These are phyloP conservation scores for Hoplodrina blanda DNA, from an alignment of 2,888 invertebrate species.

Conservation along the genomic window DNA sequence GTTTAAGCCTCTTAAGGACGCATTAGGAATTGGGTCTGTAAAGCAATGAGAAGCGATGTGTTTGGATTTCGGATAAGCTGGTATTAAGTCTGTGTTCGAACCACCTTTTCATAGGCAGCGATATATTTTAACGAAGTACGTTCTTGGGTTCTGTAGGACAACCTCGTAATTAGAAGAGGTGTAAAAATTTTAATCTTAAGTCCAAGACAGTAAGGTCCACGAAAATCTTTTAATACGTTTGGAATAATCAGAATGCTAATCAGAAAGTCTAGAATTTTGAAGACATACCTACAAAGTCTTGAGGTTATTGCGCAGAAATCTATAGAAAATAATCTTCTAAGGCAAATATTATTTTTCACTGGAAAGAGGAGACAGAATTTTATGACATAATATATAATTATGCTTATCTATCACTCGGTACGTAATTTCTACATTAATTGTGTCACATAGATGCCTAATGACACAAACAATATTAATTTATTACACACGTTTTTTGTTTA, in stretches of 20 bases:
- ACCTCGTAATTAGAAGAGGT: not conserved
- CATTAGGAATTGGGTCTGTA: conserved; percentile 13
- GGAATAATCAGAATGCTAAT: too few species aligned
- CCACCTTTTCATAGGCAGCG: not conserved
- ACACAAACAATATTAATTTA: too few species aligned
- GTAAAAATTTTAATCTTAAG: not conserved
- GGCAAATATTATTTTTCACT: not conserved
- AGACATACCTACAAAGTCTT: too few species aligned
- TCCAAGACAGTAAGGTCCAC: too few species aligned
- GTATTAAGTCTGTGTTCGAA: conserved; percentile 9
- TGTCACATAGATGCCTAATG: too few species aligned
- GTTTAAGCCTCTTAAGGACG: conserved; percentile 38
- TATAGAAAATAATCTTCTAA: not conserved
- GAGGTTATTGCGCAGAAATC: too few species aligned
- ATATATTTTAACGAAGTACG: not conserved
- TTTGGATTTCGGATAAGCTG: conserved; percentile 8
- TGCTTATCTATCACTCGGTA: too few species aligned
- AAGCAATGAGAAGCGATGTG: conserved; percentile 16
- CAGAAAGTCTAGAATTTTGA: too few species aligned
- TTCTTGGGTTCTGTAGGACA: not conserved
- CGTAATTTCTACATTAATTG: too few species aligned
- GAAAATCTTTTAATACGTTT: too few species aligned
- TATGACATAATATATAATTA: too few species aligned
- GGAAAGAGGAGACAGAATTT: not conserved
- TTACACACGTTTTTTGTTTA: too few species aligned